Evolutionary conservation across 1,140 invertebrate species (phyloP).

Genomic region (Anastrepha ludens): DNA sequence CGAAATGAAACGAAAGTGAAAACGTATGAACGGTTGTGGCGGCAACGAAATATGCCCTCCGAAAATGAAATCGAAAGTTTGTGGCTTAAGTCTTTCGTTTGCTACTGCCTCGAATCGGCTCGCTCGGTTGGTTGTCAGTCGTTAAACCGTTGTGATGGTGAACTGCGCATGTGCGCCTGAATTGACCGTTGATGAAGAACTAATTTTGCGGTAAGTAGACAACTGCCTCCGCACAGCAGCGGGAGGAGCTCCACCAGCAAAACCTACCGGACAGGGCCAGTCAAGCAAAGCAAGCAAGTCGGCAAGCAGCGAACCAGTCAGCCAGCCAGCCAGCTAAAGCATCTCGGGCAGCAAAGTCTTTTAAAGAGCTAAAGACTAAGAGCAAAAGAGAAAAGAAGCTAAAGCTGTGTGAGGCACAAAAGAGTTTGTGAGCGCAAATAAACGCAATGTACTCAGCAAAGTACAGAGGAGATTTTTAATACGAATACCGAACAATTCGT

Average conservation of each 20-base stretch:
- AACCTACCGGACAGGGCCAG: not conserved
- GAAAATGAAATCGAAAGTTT: constrained; percentile 62
- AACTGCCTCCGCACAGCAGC: constrained; percentile 19
- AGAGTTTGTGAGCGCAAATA: not conserved
- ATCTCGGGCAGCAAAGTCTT: not conserved
- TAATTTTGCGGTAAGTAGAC: constrained; percentile 62
- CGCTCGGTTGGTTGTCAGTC: not conserved
- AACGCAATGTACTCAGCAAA: no score
- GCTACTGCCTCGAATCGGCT: not conserved
- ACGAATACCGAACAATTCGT: no score
- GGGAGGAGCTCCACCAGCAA: constrained; percentile 12
- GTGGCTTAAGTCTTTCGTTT: constrained; percentile 46
- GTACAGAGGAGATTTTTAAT: not conserved
- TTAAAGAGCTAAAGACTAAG: not conserved
- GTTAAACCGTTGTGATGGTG: constrained; percentile 40
- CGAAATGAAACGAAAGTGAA: constrained; percentile 63
- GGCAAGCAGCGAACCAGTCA: not conserved
- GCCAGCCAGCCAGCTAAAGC: not conserved
- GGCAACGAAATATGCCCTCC: constrained; percentile 17
- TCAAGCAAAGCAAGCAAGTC: constrained; percentile 3
- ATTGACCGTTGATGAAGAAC: constrained; percentile 73
- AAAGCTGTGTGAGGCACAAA: not conserved
- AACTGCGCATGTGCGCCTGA: constrained; percentile 72
- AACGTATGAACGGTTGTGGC: not conserved
- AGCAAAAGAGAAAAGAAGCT: no score